Evolutionary conservation across 2,113 vertebrate species (phyloP).

Genomic region (Microtus montanus): DNA sequence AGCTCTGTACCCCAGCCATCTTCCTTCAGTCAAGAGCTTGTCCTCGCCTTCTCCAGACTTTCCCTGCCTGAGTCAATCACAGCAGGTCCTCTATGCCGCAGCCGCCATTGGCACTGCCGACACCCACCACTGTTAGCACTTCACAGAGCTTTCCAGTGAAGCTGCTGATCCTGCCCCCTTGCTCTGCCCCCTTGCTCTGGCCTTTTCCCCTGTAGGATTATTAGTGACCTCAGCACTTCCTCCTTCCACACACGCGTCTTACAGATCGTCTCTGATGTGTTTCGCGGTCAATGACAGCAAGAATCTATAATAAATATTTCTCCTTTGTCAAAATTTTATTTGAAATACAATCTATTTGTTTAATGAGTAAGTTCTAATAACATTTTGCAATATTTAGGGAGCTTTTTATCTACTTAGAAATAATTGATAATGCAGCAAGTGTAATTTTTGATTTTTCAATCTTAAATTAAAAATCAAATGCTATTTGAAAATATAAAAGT

Average conservation of each 20-base stretch:
- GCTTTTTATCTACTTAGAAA: not conserved
- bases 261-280: not conserved
- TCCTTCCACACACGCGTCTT: not conserved
- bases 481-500: slow-evolving; percentile 42
- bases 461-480: slow-evolving; percentile 20
- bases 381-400: slow-evolving; percentile 31
- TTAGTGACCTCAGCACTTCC: not conserved
- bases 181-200: not conserved
- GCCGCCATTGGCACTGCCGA: not conserved
- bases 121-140: not conserved
- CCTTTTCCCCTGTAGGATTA: not conserved
- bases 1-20: not conserved
- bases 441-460: not conserved
- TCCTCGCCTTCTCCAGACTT: not conserved
- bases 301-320: slow-evolving; percentile 45
- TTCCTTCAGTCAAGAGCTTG: not conserved
- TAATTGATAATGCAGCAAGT: not conserved
- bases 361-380: not conserved
- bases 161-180: not conserved
- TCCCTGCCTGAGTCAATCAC: not conserved
- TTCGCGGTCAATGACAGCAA: not conserved
- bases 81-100: not conserved
- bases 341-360: slow-evolving; percentile 7
- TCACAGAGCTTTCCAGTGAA: not conserved
- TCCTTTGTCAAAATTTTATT: not conserved